Conservation (phyloP, 2,113 vertebrate species). For the Ageneiosus marmoratus region DNA sequence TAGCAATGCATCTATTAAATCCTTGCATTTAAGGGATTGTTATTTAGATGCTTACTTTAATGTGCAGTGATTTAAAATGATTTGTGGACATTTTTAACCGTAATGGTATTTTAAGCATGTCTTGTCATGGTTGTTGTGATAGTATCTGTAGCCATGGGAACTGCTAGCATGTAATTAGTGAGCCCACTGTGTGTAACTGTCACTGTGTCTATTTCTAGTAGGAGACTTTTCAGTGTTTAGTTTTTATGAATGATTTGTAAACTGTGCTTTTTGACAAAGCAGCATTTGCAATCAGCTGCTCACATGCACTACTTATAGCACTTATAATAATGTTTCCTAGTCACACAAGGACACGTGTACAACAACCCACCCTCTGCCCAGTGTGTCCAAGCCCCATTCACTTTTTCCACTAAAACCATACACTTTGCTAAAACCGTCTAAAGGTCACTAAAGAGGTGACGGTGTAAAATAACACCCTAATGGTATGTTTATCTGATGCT, state of each 20-base stretch:
- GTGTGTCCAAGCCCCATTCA: neutral
- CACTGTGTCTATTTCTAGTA: neutral
- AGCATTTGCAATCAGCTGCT: neutral
- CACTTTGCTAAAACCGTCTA: conserved; percentile 29
- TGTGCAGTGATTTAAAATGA: neutral
- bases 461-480: conserved; percentile 71
- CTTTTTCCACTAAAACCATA: neutral
- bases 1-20: neutral
- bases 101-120: neutral
- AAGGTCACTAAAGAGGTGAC: conserved; percentile 67
- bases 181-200: neutral
- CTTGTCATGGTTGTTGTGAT: neutral
- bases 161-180: neutral
- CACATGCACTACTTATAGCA: neutral
- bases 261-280: neutral
- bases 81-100: neutral
- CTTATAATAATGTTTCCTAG: neutral
- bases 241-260: conserved; percentile 1
- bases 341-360: neutral
- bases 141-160: conserved; percentile 12
- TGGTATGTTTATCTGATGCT: conserved; percentile 63
- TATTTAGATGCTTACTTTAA: neutral
- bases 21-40: neutral
- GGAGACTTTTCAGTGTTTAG: conserved; percentile 1
- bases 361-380: neutral